Conservation (phyloP, 2,113 vertebrate genomes). For the Passerina amoena region DNA sequence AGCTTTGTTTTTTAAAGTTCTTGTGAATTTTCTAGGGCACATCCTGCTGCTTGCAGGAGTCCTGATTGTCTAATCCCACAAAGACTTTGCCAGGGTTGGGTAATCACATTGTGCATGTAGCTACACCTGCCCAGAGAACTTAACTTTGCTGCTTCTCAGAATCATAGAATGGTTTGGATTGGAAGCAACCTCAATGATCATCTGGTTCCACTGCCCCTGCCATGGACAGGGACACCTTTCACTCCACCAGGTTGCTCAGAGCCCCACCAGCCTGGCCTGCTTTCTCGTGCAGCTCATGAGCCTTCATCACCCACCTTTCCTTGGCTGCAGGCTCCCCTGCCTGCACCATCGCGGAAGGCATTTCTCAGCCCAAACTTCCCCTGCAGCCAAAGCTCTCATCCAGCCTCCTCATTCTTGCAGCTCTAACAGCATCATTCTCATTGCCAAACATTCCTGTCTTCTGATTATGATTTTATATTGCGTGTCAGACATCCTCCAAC, state of each 20-base stretch:
- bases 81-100: not conserved
- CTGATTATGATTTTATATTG: not conserved
- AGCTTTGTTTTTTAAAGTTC: not conserved
- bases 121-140: not conserved
- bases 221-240: not conserved
- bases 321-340: not conserved
- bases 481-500: not conserved
- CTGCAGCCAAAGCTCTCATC: not conserved
- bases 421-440: not conserved
- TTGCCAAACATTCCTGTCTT: conserved; percentile 23
- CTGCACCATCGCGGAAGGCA: accelerated
- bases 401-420: not conserved
- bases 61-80: not conserved
- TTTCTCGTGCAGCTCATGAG: not conserved
- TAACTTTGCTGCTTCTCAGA: not conserved
- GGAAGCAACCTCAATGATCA: not conserved
- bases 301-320: not conserved
- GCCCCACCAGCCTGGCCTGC: not conserved
- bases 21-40: not conserved
- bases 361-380: not conserved
- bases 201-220: not conserved
- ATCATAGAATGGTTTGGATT: not conserved
- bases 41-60: not conserved
- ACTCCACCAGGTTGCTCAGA: not conserved
- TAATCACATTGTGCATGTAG: accelerated